These are phyloP conservation scores for Crossocerus cetratus DNA, from an alignment of 2,888 invertebrate genomes.

Conservation along the genomic window DNA sequence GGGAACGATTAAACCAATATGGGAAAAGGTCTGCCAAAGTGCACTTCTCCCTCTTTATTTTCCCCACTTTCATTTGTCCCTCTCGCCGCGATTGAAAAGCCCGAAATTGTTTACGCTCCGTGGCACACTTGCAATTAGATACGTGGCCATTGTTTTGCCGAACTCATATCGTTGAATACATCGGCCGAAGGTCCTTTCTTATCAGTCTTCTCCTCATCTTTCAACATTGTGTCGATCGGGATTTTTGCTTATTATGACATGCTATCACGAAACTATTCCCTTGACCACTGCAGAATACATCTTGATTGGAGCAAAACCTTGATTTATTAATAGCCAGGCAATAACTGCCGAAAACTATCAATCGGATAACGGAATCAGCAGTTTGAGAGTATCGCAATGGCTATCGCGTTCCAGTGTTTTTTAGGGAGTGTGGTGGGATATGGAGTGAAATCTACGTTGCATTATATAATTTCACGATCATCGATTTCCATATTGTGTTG, in stretches of 20 bases:
- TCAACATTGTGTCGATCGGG: background rate
- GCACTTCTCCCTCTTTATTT: conserved; percentile 35
- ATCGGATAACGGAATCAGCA: conserved; percentile 34
- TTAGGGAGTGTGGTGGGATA: conserved; percentile 18
- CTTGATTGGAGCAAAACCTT: background rate
- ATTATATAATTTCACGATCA: conserved; percentile 43
- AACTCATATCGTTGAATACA: background rate
- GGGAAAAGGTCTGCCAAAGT: conserved; percentile 39
- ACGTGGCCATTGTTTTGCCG: background rate
- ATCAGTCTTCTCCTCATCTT: background rate
- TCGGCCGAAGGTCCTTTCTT: background rate
- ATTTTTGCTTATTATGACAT: background rate
- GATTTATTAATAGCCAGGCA: background rate
- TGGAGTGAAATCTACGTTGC: conserved; percentile 30
- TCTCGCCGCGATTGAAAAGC: conserved; percentile 13
- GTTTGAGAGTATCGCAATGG: conserved; percentile 23
- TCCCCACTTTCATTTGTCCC: conserved; percentile 31
- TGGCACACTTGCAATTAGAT: background rate
- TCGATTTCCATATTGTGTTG: conserved; percentile 44
- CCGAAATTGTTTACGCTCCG: conserved; percentile 30
- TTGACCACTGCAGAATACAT: background rate
- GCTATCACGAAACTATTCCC: too few relatives aligned
- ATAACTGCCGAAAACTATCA: conserved; percentile 29
- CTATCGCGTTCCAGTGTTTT: background rate
- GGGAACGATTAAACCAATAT: conserved; percentile 60